Conservation (phyloP, 2,888 invertebrate species). For the Nematopogon swammerdamellus region DNA sequence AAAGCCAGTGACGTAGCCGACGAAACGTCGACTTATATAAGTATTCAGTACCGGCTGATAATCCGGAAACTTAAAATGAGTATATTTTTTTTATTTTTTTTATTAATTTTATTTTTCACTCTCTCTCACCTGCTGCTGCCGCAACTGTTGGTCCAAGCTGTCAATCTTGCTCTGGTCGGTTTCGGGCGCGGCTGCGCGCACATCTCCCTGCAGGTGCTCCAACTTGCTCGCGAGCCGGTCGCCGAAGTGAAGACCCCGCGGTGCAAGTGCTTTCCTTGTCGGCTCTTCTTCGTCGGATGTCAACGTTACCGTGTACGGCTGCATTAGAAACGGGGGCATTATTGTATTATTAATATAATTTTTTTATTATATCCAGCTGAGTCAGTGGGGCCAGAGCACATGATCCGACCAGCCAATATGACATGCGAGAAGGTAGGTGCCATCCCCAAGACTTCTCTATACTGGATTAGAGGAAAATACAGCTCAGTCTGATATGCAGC, state of each 20-base stretch:
- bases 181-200: conserved; percentile 23
- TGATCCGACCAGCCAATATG: too few relatives aligned
- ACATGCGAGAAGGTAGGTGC: too few relatives aligned
- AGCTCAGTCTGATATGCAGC: too few relatives aligned
- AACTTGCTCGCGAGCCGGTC: conserved; percentile 56
- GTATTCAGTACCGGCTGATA: too few relatives aligned
- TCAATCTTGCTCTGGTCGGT: conserved; percentile 53
- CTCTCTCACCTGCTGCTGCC: conserved; percentile 59
- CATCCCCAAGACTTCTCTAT: too few relatives aligned
- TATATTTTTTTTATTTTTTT: too few relatives aligned
- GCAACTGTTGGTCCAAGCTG: conserved; percentile 61
- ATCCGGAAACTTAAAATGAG: too few relatives aligned
- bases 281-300: conserved; percentile 79
- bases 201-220: conserved; percentile 40
- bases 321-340: conserved; percentile 18
- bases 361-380: not conserved
- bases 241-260: conserved; percentile 36
- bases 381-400: too few relatives aligned
- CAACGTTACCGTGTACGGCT: conserved; percentile 68
- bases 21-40: too few relatives aligned
- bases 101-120: too few relatives aligned
- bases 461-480: too few relatives aligned
- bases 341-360: conserved; percentile 4
- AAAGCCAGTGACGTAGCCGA: too few relatives aligned
- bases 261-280: conserved; percentile 57